A percentile compares a stretch with the other conserved stretches of the same genome.
Evolutionary conservation across 2,113 vertebrate genomes (phyloP).

Genomic region (Otolemur garnettii): DNA sequence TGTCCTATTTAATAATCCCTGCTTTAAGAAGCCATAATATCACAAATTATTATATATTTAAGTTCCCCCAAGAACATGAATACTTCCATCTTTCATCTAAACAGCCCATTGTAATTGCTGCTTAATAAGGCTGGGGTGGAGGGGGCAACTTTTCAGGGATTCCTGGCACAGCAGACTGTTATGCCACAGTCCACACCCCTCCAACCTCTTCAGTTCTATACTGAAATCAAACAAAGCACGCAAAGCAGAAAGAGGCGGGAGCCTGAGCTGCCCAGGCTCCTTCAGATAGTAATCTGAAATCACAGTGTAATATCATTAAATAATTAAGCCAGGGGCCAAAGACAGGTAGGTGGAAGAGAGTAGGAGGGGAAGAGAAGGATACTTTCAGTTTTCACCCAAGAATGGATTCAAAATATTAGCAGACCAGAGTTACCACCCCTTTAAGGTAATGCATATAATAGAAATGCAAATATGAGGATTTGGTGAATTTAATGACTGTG

Average conservation of each 20-base stretch:
- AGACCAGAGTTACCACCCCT: background rate
- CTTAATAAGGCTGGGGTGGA: background rate
- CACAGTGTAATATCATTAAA: slow-evolving; percentile 14
- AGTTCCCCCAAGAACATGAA: background rate
- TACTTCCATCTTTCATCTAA: slow-evolving; percentile 4
- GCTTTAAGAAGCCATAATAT: slow-evolving; percentile 42
- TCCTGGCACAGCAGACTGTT: slow-evolving; percentile 2
- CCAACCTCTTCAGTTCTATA: background rate
- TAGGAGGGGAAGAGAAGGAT: background rate
- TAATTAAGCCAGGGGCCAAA: background rate
- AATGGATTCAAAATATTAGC: slow-evolving; percentile 39
- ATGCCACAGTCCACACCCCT: background rate
- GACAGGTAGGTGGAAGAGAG: background rate
- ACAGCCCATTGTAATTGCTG: background rate
- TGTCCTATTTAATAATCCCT: background rate
- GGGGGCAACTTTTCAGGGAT: background rate
- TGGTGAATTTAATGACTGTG: slow-evolving; percentile 29
- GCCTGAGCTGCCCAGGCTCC: background rate
- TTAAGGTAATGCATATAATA: background rate
- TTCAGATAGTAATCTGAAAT: slow-evolving; percentile 14
- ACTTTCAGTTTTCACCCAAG: background rate
- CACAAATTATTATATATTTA: slow-evolving; percentile 45
- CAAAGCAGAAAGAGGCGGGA: background rate
- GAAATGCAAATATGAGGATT: slow-evolving; percentile 53
- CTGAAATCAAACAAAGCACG: slow-evolving; percentile 29